Evolutionary conservation across 53 echinoderm and acorn worm genomes (phyloP), one percentile per base, ranked within the genome.

Genomic region (Temnopleurus reevesii): DNA sequence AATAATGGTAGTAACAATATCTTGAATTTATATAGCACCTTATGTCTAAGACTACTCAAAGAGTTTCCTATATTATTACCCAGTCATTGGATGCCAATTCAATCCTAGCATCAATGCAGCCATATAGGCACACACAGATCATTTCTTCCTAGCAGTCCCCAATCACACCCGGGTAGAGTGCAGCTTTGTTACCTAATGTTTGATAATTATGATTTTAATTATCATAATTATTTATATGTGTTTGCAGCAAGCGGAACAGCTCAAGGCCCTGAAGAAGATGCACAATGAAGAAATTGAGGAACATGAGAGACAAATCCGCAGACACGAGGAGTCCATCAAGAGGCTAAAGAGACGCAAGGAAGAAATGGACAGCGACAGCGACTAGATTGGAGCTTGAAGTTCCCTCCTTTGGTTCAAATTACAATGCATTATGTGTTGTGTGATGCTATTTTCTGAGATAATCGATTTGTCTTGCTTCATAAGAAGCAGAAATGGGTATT

Each of bases 271-370:
- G 45, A 99, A 96, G 81, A 89, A 88, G 53, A 96, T 96, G 64
- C 99, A 99, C 71, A 93, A 99, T 28, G 96, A 96, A 0, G 99
- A 99, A 81, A 99, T 99, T 34, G 99, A 99, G 34, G 94, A 92
- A 30, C 99, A 99, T 57, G 96, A 99, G 84, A 90, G 94, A 3
- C 96, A 95, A 57, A 99, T 99, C 46, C 76, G 86, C 8, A 90
- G 99, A 30, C 99, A 99, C 51, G 35, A 81, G 21, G 99, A 99
- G 46, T 92, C 93, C 55, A 94, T 99, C 25, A 5, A 83, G 4
- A 86, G 99, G 82, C 99, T 95, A 46, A 91, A 91, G 83, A 99
- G 94, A 34, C 93, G 94, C 55, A 90, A 84, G 91, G 76, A 44
- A 4, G 94, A 99, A 90, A 94, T 98, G 44, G 89, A 92, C 23